Evolutionary conservation across 2,113 vertebrate species (phyloP).

Genomic region (Pseudorasbora parva): DNA sequence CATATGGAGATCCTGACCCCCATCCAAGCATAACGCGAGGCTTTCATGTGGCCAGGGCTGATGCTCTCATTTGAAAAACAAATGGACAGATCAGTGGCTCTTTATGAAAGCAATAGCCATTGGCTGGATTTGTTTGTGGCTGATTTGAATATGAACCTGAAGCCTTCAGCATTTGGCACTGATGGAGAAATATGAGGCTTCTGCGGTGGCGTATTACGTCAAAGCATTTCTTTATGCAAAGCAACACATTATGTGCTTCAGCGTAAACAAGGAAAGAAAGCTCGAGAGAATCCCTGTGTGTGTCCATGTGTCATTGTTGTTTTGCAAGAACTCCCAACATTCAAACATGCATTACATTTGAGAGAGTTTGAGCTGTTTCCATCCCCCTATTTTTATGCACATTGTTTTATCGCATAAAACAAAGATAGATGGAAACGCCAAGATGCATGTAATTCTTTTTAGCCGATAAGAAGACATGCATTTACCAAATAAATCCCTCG

Average conservation of each 20-base stretch:
- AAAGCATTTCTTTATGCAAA: conserved; percentile 51
- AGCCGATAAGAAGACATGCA: too few species aligned
- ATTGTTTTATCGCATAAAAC: too few species aligned
- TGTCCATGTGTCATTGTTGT: not conserved
- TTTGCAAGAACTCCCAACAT: not conserved
- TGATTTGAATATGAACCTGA: conserved; percentile 47
- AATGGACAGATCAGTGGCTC: conserved; percentile 35
- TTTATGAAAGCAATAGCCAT: conserved; percentile 15
- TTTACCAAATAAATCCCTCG: too few species aligned
- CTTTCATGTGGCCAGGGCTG: conserved; percentile 20
- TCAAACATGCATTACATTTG: too few species aligned
- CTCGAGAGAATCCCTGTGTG: not conserved
- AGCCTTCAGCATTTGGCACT: not conserved
- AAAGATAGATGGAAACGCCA: too few species aligned
- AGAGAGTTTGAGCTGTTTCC: too few species aligned
- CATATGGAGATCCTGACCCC: conserved; percentile 28
- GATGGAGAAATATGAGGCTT: conserved; percentile 11
- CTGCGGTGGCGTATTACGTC: conserved; percentile 31
- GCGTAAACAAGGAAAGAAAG: not conserved
- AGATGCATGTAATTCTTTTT: too few species aligned
- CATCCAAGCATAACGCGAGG: too few species aligned
- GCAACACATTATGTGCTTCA: not conserved
- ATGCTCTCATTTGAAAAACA: conserved; percentile 47
- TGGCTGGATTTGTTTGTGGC: conserved; percentile 16
- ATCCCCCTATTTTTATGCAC: too few species aligned